A percentile compares a stretch with the other conserved stretches of the same genome.
phyloP scores from a whole-genome alignment of 2,888 invertebrate species.

The Harpalus rufipes region DNA sequence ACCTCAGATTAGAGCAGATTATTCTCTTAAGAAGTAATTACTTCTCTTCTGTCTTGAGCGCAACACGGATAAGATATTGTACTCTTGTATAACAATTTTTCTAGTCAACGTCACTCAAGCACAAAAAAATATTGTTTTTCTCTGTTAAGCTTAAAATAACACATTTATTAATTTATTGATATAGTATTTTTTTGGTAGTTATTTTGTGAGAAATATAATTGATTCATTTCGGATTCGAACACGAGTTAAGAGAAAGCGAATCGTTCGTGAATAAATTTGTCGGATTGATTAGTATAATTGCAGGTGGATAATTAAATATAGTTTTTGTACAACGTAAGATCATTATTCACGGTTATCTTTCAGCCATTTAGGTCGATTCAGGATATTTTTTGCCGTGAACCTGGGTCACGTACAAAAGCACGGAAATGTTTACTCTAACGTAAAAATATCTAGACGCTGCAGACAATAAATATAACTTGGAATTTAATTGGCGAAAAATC shows the following conservation, averaged over 20 bases:
- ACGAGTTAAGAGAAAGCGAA: too few relatives aligned
- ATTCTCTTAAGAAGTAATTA: not conserved
- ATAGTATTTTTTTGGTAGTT: too few relatives aligned
- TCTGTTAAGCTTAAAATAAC: too few relatives aligned
- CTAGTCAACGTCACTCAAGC: too few relatives aligned
- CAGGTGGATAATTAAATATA: slow-evolving; percentile 10
- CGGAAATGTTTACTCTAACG: slow-evolving; percentile 40
- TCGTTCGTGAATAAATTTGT: not conserved
- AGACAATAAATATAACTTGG: slow-evolving; percentile 35
- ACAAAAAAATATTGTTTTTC: too few relatives aligned
- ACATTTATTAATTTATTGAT: too few relatives aligned
- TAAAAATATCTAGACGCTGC: slow-evolving; percentile 42
- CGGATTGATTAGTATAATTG: not conserved
- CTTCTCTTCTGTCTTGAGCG: not conserved
- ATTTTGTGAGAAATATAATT: too few relatives aligned
- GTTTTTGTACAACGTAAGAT: not conserved
- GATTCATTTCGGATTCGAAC: too few relatives aligned
- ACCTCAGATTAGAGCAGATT: not conserved
- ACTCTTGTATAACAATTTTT: not conserved
- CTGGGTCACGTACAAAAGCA: slow-evolving; percentile 20
- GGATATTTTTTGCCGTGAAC: slow-evolving; percentile 24
- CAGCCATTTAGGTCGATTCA: slow-evolving; percentile 40
- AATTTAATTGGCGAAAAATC: slow-evolving; percentile 45
- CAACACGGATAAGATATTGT: not conserved
- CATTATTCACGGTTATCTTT: slow-evolving; percentile 46